phyloP scores from a whole-genome alignment of 2,888 invertebrate genomes.

The Dicyrtomina minuta region DNA sequence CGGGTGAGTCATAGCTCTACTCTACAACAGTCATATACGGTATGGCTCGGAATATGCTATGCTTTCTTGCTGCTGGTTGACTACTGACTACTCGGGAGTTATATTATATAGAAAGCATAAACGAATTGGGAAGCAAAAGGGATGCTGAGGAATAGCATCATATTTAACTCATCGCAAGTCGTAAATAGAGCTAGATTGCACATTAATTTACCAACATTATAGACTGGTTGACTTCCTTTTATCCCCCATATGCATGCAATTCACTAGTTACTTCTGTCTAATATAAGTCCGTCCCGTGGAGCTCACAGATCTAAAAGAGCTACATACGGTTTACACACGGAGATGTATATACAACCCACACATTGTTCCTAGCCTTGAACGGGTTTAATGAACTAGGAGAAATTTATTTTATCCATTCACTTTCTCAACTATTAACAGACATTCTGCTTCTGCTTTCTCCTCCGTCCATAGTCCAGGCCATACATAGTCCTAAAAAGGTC shows the following conservation, averaged over 20 bases:
- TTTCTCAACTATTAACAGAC: neutral
- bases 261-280: neutral
- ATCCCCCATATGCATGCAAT: neutral
- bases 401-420: conserved; percentile 24
- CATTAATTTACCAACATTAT: conserved; percentile 31
- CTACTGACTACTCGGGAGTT: no score
- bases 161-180: conserved; percentile 32
- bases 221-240: conserved; percentile 7
- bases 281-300: neutral
- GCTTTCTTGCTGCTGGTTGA: no score
- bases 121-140: neutral
- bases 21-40: no score
- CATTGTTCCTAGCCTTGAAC: neutral
- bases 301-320: no score
- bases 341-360: no score
- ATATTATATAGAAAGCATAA: neutral
- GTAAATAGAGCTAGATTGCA: conserved; percentile 33
- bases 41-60: no score
- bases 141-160: conserved; percentile 7
- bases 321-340: no score
- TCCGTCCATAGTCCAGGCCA: no score
- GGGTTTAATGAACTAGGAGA: conserved; percentile 23
- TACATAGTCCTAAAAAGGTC: no score
- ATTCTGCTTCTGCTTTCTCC: neutral
- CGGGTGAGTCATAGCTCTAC: no score